Evolutionary conservation across 2,888 invertebrate species (phyloP), one percentile per base, ranked within the genome.

Genomic region (Latrodectus elegans): DNA sequence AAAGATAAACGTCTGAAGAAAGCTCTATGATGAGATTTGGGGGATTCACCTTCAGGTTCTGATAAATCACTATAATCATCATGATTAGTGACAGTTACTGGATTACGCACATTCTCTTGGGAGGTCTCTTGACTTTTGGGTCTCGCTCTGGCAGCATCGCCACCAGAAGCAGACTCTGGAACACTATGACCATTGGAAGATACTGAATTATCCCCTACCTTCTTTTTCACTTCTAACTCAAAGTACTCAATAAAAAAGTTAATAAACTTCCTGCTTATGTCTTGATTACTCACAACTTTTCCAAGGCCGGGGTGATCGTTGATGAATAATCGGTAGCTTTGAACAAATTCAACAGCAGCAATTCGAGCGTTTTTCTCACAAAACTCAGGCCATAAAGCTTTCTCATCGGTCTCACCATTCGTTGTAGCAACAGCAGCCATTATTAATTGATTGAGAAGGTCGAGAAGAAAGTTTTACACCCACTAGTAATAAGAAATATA

Each of bases 1-100:
- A 98, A 96, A 49, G 97, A 97, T 89, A 98, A 94, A 90, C 97
- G 91, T 64, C 91, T 90, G 84, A 92, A 91, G 89, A 97, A 96
- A 4, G 96, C 95, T 92, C 96, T 96, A 91, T 95, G 96, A 90
- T 94, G 95, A 78, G 95, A 94, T 92, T 96, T 96, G 0, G 96
- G 96, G 0, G 96, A 96, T 90, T 96, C 93, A 4, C 90, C 90
- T 89, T 93, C 96, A 71, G 93, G 93, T 91, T 96, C 96, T 0
- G 95, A 95, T 90, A 95, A 95, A 91, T 95, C 95, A 90, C 95
- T 94, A 84, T 90, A 90, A 67, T 91, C 91, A 17, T 89, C 89
- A 79, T 88, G 89, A 77, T 89, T 88, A 51, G 86, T 79, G 12
- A 67, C 49, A 14, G 81, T 53, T 15, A 51, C 73, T 4, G 74